Conservation (phyloP, 2,888 invertebrate genomes). For the Mythimna impura region DNA sequence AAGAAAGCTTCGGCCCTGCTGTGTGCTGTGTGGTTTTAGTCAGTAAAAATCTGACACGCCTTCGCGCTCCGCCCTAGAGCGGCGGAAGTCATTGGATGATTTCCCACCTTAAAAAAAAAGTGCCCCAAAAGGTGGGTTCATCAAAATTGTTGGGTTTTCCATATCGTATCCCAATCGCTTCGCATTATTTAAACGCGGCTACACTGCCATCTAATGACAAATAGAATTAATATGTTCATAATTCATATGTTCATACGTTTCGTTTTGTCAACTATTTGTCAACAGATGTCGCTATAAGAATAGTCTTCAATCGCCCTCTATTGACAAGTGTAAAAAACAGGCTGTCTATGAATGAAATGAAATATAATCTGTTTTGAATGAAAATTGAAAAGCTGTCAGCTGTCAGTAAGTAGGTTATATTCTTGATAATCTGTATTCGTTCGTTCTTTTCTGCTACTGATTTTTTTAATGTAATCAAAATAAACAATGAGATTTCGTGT, state of each 20-base stretch:
- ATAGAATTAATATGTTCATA: slow-evolving; percentile 12
- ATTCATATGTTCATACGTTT: neutral
- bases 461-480: slow-evolving; percentile 10
- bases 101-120: too few relatives aligned
- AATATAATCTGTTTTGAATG: slow-evolving; percentile 8
- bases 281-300: slow-evolving; percentile 38
- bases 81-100: too few relatives aligned
- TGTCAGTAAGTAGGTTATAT: too few relatives aligned
- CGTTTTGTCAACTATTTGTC: neutral
- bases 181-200: neutral
- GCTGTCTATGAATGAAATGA: neutral
- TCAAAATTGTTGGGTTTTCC: neutral
- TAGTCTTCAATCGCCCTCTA: slow-evolving; percentile 4
- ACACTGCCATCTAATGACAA: slow-evolving; percentile 39
- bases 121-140: neutral
- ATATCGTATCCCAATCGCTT: neutral
- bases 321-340: neutral
- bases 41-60: too few relatives aligned
- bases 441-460: slow-evolving; percentile 7
- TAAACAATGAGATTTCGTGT: slow-evolving; percentile 9
- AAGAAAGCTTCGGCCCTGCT: too few relatives aligned
- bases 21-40: too few relatives aligned
- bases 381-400: slow-evolving; percentile 8
- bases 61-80: too few relatives aligned
- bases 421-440: slow-evolving; percentile 10